Conservation (phyloP, 1,140 invertebrate genomes). For the Maniola jurtina region DNA sequence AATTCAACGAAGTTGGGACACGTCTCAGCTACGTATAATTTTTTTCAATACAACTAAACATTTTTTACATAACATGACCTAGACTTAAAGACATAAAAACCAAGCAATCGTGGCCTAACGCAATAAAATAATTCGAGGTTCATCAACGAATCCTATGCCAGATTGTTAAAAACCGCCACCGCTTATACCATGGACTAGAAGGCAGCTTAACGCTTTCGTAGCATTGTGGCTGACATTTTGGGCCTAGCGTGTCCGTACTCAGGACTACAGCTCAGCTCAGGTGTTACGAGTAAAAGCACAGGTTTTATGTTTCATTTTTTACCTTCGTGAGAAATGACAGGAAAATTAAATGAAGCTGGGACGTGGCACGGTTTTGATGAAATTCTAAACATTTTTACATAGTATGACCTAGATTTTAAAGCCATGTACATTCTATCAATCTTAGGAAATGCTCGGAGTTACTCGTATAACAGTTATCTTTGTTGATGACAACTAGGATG, state of each 20-base stretch:
- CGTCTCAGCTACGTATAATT: too few relatives aligned
- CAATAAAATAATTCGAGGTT: too few relatives aligned
- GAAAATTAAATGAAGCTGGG: conserved; percentile 24
- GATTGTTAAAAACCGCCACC: background rate
- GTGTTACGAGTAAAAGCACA: conserved; percentile 49
- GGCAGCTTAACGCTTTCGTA: conserved; percentile 36
- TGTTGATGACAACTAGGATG: too few relatives aligned
- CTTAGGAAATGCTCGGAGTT: too few relatives aligned
- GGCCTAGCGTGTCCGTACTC: conserved; percentile 47
- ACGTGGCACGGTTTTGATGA: background rate
- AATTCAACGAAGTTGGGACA: too few relatives aligned
- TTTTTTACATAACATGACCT: too few relatives aligned
- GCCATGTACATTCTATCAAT: background rate
- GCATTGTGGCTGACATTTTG: conserved; percentile 52
- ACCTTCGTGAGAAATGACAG: conserved; percentile 19
- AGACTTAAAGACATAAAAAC: too few relatives aligned
- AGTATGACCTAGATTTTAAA: conserved; percentile 4
- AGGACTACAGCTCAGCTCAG: conserved; percentile 27
- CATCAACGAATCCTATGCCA: too few relatives aligned
- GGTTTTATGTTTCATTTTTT: conserved; percentile 44
- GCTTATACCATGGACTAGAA: conserved; percentile 28
- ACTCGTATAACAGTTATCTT: too few relatives aligned
- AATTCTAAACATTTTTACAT: conserved; percentile 9
- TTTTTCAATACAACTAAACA: too few relatives aligned
- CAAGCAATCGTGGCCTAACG: too few relatives aligned